A percentile compares a stretch with the other conserved stretches of the same genome.
Evolutionary conservation across 2,113 vertebrate genomes (phyloP).

Genomic region (Amia ocellicauda): DNA sequence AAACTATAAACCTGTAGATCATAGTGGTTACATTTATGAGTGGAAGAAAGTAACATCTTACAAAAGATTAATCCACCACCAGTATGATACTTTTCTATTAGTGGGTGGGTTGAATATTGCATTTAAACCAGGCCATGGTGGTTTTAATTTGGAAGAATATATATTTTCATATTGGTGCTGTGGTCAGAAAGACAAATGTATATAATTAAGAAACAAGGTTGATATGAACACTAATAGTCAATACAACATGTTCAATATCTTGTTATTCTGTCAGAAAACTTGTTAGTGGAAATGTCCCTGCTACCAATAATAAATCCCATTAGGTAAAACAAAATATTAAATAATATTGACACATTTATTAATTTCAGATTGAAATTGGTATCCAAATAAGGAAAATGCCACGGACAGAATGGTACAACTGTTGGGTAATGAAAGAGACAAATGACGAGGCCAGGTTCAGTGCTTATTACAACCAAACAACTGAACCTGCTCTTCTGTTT

Average conservation of each 20-base stretch:
- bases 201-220: slow-evolving; percentile 36
- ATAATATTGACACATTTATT: slow-evolving; percentile 23
- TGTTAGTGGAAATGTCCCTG: background rate
- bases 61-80: too few relatives aligned
- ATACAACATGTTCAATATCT: background rate
- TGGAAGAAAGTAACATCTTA: too few relatives aligned
- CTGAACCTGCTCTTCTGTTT: background rate
- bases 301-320: background rate
- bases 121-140: background rate
- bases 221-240: background rate
- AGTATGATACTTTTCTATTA: slow-evolving; percentile 20
- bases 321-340: background rate
- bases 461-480: slow-evolving; percentile 1
- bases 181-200: slow-evolving; percentile 33
- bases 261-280: background rate
- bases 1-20: too few relatives aligned
- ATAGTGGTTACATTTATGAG: too few relatives aligned
- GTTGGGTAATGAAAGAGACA: slow-evolving; percentile 3
- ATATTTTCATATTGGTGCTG: slow-evolving; percentile 34
- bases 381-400: slow-evolving; percentile 6
- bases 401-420: background rate
- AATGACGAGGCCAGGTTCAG: background rate
- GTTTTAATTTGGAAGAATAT: background rate
- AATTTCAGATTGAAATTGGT: too few relatives aligned
- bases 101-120: too few relatives aligned